phyloP scores from a whole-genome alignment of 2,113 vertebrate genomes.

The Xiphophorus couchianus region DNA sequence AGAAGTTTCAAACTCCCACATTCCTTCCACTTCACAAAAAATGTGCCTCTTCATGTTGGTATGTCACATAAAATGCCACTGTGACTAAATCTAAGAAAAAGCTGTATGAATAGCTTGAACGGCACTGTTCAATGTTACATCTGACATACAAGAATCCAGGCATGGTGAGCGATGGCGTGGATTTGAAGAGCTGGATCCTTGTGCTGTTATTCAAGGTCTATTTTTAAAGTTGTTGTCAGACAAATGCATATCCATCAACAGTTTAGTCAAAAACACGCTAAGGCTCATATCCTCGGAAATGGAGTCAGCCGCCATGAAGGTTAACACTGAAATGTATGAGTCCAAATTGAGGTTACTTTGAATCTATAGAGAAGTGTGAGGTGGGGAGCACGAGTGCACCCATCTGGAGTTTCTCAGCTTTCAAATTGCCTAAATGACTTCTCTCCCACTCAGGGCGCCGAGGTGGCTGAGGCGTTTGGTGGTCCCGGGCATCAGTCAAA shows the following conservation, averaged over 20 bases:
- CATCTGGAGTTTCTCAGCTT: constrained; percentile 52
- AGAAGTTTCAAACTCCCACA: too few species aligned
- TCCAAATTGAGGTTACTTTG: constrained; percentile 57
- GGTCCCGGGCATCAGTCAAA: constrained; percentile 54
- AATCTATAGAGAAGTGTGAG: constrained; percentile 35
- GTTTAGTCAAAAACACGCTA: constrained; percentile 13
- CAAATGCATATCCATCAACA: constrained; percentile 9
- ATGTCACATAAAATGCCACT: too few species aligned
- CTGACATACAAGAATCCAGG: too few species aligned
- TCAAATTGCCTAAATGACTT: constrained; percentile 51
- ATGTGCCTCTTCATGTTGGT: too few species aligned
- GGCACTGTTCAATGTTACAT: too few species aligned
- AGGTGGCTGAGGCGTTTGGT: constrained; percentile 34
- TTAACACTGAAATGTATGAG: constrained; percentile 54
- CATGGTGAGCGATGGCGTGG: not conserved
- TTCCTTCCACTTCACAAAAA: too few species aligned
- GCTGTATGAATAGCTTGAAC: too few species aligned
- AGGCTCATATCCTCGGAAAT: constrained; percentile 11
- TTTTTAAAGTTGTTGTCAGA: constrained; percentile 37
- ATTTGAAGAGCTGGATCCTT: constrained; percentile 38
- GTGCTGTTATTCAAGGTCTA: constrained; percentile 24
- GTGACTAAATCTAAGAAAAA: too few species aligned
- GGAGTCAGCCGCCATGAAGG: constrained; percentile 42
- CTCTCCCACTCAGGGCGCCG: constrained; percentile 40
- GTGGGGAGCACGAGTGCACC: constrained; percentile 35